Percentiles rank a stretch among this genome's conserved stretches.
Conservation (phyloP, 2,113 vertebrate species). For the Calyptomena viridis region DNA sequence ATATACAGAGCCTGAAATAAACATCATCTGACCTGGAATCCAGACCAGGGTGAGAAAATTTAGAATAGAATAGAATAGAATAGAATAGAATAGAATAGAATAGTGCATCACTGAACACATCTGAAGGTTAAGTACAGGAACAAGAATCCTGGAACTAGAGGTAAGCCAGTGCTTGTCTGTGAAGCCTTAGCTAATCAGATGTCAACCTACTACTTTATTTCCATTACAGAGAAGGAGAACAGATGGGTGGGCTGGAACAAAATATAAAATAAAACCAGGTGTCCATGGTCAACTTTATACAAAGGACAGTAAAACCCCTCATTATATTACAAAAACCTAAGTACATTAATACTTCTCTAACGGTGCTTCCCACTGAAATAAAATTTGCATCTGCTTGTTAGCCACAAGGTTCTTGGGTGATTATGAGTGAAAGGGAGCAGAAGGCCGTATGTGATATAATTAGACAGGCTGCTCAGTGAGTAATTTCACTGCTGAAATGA, state of each 20-base stretch:
- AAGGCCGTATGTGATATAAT: neutral
- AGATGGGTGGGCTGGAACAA: slow-evolving; percentile 14
- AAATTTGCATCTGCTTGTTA: neutral
- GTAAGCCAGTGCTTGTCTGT: neutral
- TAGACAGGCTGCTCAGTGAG: neutral
- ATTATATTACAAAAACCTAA: neutral
- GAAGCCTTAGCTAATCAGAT: neutral
- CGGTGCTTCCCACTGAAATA: neutral
- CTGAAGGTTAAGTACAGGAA: neutral
- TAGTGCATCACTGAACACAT: neutral
- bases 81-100: neutral
- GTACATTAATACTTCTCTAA: neutral
- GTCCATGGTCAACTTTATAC: neutral
- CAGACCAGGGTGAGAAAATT: neutral
- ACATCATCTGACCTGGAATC: neutral
- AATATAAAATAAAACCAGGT: neutral
- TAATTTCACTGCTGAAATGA: neutral
- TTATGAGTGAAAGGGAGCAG: neutral
- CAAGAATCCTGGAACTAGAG: neutral
- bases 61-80: neutral
- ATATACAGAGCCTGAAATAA: neutral
- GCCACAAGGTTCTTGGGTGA: neutral
- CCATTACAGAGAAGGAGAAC: neutral
- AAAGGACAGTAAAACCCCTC: neutral
- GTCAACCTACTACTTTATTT: neutral